Base-by-base conservation (phyloP, 2,888 invertebrate genomes). In the Serrognathus titanus region DNA sequence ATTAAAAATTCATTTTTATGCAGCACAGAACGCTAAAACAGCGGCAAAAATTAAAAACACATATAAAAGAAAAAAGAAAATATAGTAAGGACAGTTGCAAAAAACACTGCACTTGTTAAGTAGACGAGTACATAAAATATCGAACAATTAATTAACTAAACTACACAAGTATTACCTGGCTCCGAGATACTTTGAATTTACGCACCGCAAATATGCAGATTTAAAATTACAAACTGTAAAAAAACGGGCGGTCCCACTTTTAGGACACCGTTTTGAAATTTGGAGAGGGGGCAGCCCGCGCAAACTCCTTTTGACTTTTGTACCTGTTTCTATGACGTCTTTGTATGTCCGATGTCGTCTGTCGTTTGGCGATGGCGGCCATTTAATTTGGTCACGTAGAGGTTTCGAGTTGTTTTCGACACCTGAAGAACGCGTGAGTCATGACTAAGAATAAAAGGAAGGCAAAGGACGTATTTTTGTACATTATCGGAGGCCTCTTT, bases 321-420 rank as follows among this genome's bases (percentile, higher is more conserved):
- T 73, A 74, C 76, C 75, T 75, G 76, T 71, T 58, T 65, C 66
- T 51, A 72, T 72, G 66, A 73, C 73, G 66, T 75, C 73, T 71
- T 70, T 70, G 67, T 71, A 74, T 48, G 68, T 65, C 58, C 71
- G 57, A 43, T 54, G 60, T 53, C 58, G 63, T 20, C 48, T 60
- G 45, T 57, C 53, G 53, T 41, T 41, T 31, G 57, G 61, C 48
- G 63, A 56, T 35, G 62, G 66, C 41, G 64, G 63, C 66, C 63
- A 65, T 51, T 46, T 46, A 11, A 58, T 58, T 58, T 58, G 58
- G 53, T 58, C 58, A 45, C 54, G 58, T 10, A 58, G 58, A 10
- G 53, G 54, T 58, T 56, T 59, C 35, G 53, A 37, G 49, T 49
- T 52, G 48, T 53, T 55, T 55, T 51, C 55, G 53, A 51, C 55